Evolutionary conservation across 2,888 invertebrate species (phyloP).

Genomic region (Ctena decussata): DNA sequence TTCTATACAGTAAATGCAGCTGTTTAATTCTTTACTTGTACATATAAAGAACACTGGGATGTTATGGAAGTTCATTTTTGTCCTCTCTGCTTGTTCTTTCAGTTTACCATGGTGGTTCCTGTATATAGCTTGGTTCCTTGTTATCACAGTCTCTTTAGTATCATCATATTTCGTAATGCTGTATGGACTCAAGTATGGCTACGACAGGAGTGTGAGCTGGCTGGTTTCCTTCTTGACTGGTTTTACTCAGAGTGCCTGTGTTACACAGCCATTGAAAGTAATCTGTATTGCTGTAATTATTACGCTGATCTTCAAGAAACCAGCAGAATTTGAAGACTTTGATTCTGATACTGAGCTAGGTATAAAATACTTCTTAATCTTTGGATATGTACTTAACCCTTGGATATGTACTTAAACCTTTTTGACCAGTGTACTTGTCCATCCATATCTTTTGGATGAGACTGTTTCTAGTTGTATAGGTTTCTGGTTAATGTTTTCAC

Average conservation of each 20-base stretch:
- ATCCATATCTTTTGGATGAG: no score
- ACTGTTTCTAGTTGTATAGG: not conserved
- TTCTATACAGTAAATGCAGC: no score
- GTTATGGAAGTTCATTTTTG: no score
- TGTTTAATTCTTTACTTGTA: no score
- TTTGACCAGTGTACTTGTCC: no score
- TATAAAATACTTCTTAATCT: conserved; percentile 4
- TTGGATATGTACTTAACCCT: no score
- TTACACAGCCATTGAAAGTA: conserved; percentile 79
- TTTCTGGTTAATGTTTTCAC: no score
- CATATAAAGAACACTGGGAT: no score
- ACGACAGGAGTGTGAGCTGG: conserved; percentile 79
- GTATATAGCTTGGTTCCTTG: conserved; percentile 77
- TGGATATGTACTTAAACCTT: no score
- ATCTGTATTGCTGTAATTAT: conserved; percentile 67
- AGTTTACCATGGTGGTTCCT: conserved; percentile 84
- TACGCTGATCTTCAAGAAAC: conserved; percentile 71
- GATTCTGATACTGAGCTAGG: conserved; percentile 57
- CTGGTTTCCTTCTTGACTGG: conserved; percentile 79
- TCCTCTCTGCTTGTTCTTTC: conserved; percentile 27
- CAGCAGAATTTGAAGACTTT: conserved; percentile 65
- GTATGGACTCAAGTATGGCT: conserved; percentile 82
- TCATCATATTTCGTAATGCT: conserved; percentile 81
- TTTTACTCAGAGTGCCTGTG: conserved; percentile 75
- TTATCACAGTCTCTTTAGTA: conserved; percentile 63